Evolutionary conservation across 2,797 vertebrate species (phyloP).

Genomic region (Gouania willdenowi): DNA sequence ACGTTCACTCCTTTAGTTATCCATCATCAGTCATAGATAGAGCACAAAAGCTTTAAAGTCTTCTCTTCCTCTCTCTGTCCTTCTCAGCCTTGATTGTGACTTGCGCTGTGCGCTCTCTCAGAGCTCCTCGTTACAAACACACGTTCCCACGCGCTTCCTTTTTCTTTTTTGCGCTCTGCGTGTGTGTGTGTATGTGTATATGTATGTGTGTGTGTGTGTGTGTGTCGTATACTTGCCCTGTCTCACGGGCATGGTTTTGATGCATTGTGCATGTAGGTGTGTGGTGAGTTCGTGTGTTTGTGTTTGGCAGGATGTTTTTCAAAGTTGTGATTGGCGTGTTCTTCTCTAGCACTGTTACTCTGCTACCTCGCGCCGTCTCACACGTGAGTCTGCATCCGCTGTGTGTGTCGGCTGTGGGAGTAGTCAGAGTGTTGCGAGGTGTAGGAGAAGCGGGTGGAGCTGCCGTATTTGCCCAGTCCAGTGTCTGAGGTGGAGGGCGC

Average conservation of each 20-base stretch:
- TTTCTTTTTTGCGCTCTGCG: slow-evolving; percentile 14
- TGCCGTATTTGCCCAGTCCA: slow-evolving; percentile 85
- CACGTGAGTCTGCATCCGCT: slow-evolving; percentile 97
- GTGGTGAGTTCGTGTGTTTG: slow-evolving; percentile 20
- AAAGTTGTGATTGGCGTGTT: slow-evolving; percentile 13
- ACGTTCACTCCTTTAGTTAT: slow-evolving; percentile 43
- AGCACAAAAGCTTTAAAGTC: slow-evolving; percentile 41
- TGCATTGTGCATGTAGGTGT: slow-evolving; percentile 46
- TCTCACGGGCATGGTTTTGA: slow-evolving; percentile 47
- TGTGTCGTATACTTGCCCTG: slow-evolving; percentile 42
- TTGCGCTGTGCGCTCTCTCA: slow-evolving; percentile 67
- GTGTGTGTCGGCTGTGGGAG: slow-evolving; percentile 89
- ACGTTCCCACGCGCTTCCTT: slow-evolving; percentile 22
- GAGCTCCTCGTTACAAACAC: slow-evolving; percentile 61
- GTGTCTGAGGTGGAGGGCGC: slow-evolving; percentile 71
- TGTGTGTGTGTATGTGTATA: too few species aligned
- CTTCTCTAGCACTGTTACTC: slow-evolving; percentile 58
- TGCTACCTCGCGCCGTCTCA: slow-evolving; percentile 66
- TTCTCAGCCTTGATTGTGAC: slow-evolving; percentile 74
- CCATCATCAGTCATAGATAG: slow-evolving; percentile 45
- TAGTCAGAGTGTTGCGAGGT: slow-evolving; percentile 96
- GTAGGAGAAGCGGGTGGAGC: slow-evolving; percentile 90
- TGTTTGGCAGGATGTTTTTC: slow-evolving; percentile 38
- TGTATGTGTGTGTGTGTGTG: too few species aligned
- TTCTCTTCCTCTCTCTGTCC: slow-evolving; percentile 20